Evolutionary conservation across 2,888 invertebrate genomes (phyloP), one percentile per base, ranked within the genome.

Genomic region (Melanophora roralis): DNA sequence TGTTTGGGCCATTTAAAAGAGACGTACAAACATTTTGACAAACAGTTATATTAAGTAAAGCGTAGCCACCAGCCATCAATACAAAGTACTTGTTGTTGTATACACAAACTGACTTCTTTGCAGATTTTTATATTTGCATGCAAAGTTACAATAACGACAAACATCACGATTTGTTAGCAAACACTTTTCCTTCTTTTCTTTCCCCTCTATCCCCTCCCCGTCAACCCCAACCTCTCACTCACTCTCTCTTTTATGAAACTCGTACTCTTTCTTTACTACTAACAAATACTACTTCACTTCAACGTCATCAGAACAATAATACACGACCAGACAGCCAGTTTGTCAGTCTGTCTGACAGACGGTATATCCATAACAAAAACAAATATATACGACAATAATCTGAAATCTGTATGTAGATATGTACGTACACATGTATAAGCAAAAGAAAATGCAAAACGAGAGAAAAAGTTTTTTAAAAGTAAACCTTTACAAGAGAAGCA

Each of bases 11-110:
- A 76, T 76, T 76, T 76, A 76, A 76, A 64, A 57, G 62, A 74
- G 68, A 55, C 64, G 62, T 21, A 60, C 36, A 40, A 2, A 27
- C 14, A 62, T 12, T 5, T 27, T 27, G 3, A 59, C 71, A 67
- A 86, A 57, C 36, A 45, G 27, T 27, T 21, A 60, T 75, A 55
- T 51, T 86, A 87, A 87, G 88, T 88, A 87, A 88, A 87, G 86
- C 88, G 86, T 87, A 87, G 88, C 88, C 87, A 87, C 86, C 88
- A 88, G 55, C 40, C 69, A 76, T 67, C 51, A 51, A 67, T 79
- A 73, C 76, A 71, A 79, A 49, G 73, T 59, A 71, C 69, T 76
- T 76, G 64, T 71, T 71, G 76, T 71, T 5, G 9, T 3, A 49
- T n/a, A 34, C n/a, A 32, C 16, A 14, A 14, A 53, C 16, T 16